Base-by-base conservation (phyloP, 2,888 invertebrate genomes). In the Campaea margaritaria region DNA sequence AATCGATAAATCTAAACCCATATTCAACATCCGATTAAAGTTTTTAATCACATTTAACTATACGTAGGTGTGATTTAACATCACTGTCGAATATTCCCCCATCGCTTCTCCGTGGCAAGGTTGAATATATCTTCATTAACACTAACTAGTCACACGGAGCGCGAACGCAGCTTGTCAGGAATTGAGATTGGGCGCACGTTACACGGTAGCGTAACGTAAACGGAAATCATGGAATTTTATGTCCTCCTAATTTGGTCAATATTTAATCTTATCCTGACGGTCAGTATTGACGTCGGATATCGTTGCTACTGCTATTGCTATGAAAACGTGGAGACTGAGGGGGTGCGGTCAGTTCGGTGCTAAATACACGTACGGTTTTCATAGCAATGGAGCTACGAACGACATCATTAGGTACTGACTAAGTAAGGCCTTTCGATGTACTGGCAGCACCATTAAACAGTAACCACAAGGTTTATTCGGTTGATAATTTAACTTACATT, bases 71-170 rank as follows among this genome's bases (percentile, higher is more conserved):
- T 61, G 51, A 55, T 36, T 9, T 8, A 21, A 8, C 14, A 9
- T 39, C 55, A 44, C 47, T 46, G 45, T 48, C 36, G 15, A 49
- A 65, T 49, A 57, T 69, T 64, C 65, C 67, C 58, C 65, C 58
- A 67, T 54, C 43, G 39, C 42, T 45, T 47, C 16, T 47, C 36
- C 15, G n/a, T 21, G 49, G 52, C 28, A 41, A 67, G 76, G 73
- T 68, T 70, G 78, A 75, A 83, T 85, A 86, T 86, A 86, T 85
- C 86, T 86, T 85, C 85, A 86, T 86, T 86, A 83, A 73, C 69
- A 66, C 69, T 64, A 73, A 74, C 77, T 74, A 74, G 69, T 72
- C 70, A 67, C 67, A 51, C 43, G 53, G 58, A 53, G 62, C 58
- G 56, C 38, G 58, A 62, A 65, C 64, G 55, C 61, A 58, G 60